Evolutionary conservation across 2,113 vertebrate species (phyloP).

Genomic region (Limnothrissa miodon): DNA sequence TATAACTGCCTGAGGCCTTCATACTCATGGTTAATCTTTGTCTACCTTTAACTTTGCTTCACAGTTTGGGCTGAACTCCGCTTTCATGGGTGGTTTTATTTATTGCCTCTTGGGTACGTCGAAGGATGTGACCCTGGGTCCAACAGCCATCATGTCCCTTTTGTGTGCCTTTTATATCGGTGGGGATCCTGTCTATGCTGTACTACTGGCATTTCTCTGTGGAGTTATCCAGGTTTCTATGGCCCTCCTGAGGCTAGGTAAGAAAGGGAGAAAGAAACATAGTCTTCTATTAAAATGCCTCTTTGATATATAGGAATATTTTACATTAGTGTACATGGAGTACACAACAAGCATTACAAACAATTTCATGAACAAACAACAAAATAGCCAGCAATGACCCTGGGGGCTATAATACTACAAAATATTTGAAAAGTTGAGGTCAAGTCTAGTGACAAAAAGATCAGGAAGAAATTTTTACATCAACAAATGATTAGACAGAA

Average conservation of each 20-base stretch:
- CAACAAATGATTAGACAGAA: too few relatives aligned
- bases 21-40: not conserved
- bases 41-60: not conserved
- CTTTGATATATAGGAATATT: too few relatives aligned
- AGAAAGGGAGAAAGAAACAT: conserved; percentile 47
- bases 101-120: conserved; percentile 91
- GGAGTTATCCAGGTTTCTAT: conserved; percentile 85
- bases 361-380: too few relatives aligned
- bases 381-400: too few relatives aligned
- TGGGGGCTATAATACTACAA: too few relatives aligned
- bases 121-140: conserved; percentile 94
- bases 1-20: not conserved
- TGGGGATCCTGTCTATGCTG: conserved; percentile 73
- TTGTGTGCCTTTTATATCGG: conserved; percentile 83
- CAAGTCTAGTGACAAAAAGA: too few relatives aligned
- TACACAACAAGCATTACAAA: too few relatives aligned
- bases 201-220: conserved; percentile 85
- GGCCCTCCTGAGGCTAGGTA: conserved; percentile 86
- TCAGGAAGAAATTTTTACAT: too few relatives aligned
- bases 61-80: conserved; percentile 92
- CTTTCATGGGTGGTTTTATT: conserved; percentile 91
- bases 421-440: too few relatives aligned
- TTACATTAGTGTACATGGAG: too few relatives aligned
- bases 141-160: conserved; percentile 96
- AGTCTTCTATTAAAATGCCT: too few relatives aligned